These are phyloP conservation scores for Thunnus albacares DNA, from an alignment of 2,797 vertebrate species.

Conservation along the genomic window DNA sequence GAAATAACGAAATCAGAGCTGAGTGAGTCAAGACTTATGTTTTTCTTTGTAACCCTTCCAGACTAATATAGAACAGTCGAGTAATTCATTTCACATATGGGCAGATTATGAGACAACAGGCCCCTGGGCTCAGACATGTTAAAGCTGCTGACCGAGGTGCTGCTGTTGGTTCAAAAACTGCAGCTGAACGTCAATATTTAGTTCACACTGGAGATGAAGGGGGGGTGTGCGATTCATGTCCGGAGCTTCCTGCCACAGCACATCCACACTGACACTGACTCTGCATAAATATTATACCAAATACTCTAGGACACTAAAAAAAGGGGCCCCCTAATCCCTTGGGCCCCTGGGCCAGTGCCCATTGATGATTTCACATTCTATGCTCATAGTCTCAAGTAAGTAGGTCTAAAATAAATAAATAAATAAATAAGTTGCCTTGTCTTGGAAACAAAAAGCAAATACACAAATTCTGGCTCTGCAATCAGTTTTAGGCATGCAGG, in stretches of 20 bases:
- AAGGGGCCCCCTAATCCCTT: too few relatives aligned
- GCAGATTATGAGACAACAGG: background rate
- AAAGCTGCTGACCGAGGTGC: background rate
- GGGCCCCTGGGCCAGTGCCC: too few relatives aligned
- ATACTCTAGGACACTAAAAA: too few relatives aligned
- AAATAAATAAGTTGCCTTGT: background rate
- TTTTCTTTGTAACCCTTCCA: conserved; percentile 10
- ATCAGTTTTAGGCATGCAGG: background rate
- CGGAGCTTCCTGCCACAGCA: too few relatives aligned
- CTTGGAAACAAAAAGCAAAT: background rate
- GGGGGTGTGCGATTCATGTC: too few relatives aligned
- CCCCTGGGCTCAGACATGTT: background rate
- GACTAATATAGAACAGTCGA: conserved; percentile 2
- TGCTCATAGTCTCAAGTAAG: conserved; percentile 8
- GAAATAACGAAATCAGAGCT: conserved; percentile 17
- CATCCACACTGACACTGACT: too few relatives aligned
- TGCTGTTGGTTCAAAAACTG: background rate
- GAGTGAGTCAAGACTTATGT: background rate
- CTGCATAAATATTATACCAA: too few relatives aligned
- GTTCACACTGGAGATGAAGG: background rate
- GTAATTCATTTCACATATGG: conserved; percentile 21
- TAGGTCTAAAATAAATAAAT: conserved; percentile 9
- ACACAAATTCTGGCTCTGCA: background rate
- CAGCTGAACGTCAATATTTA: background rate
- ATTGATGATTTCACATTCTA: background rate